A percentile compares a stretch with the other conserved stretches of the same genome.
Conservation (phyloP, 2,888 invertebrate genomes). For the Galeopsomyia nigrocyanea region DNA sequence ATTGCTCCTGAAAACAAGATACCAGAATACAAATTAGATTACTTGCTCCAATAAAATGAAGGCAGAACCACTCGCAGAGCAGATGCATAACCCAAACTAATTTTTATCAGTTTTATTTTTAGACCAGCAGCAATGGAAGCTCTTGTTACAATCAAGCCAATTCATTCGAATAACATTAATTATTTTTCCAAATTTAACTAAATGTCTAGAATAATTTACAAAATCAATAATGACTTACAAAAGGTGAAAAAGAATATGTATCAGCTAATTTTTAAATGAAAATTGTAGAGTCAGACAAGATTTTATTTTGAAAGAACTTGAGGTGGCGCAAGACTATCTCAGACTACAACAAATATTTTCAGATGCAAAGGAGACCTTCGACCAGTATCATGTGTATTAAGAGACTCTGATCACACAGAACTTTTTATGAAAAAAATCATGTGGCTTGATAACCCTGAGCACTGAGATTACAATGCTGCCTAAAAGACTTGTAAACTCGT, state of each 20-base stretch:
- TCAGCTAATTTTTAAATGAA: too few species aligned
- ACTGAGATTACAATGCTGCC: conserved; percentile 28
- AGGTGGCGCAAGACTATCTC: conserved; percentile 12
- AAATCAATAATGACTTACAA: too few species aligned
- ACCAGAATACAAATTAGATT: conserved; percentile 26
- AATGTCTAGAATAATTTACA: too few species aligned
- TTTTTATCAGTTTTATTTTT: conserved; percentile 29
- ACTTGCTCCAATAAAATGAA: conserved; percentile 3
- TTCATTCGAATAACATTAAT: too few species aligned
- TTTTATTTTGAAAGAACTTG: conserved; percentile 8
- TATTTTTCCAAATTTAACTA: too few species aligned
- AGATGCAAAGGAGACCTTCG: conserved; percentile 28
- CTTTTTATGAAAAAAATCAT: conserved; percentile 36
- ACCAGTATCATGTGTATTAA: conserved; percentile 24
- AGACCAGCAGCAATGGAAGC: not conserved
- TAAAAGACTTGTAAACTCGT: conserved; percentile 28
- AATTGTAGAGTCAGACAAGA: too few species aligned
- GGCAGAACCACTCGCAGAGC: conserved; percentile 16
- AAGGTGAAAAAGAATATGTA: too few species aligned
- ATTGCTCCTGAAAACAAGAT: conserved; percentile 46
- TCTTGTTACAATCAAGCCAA: too few species aligned
- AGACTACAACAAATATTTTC: conserved; percentile 6
- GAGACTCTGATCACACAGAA: conserved; percentile 37
- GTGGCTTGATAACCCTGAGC: conserved; percentile 41
- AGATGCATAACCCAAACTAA: conserved; percentile 11